Percentiles rank a stretch among this genome's conserved stretches.
phyloP scores from a whole-genome alignment of 2,797 vertebrate species.

The Hapalemur alaotrensis region DNA sequence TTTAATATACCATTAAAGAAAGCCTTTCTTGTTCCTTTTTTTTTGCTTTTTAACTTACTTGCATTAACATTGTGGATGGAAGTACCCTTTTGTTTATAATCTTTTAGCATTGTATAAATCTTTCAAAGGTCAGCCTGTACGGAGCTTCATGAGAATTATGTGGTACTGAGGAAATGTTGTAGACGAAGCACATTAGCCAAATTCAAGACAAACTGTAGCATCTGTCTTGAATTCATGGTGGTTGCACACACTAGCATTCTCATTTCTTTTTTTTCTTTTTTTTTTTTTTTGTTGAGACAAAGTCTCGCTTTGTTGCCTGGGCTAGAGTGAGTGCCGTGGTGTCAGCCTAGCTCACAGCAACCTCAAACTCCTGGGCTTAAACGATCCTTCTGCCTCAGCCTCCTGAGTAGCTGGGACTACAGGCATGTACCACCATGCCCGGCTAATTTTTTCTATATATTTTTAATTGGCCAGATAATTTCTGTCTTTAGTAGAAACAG shows the following conservation, averaged over 20 bases:
- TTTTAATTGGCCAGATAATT: no score
- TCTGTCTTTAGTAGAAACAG: no score
- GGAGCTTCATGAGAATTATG: background rate
- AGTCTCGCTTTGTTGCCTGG: no score
- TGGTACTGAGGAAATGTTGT: background rate
- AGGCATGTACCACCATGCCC: no score
- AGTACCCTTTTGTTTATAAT: background rate
- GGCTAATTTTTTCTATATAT: no score
- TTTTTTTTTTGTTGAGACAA: no score
- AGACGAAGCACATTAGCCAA: background rate
- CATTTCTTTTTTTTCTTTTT: background rate
- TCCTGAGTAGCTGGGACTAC: no score
- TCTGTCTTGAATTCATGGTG: background rate
- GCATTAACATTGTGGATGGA: background rate
- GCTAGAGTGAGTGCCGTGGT: no score
- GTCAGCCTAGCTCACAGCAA: no score
- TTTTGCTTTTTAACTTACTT: slow-evolving; percentile 2
- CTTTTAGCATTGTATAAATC: background rate
- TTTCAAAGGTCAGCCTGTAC: background rate
- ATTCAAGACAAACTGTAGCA: background rate
- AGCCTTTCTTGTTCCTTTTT: background rate
- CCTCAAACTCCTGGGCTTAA: no score
- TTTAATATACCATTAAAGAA: no score
- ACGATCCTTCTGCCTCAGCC: no score
- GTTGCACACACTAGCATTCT: background rate